Conservation (phyloP, 2,888 invertebrate species). For the Carpatolechia fugitivella region DNA sequence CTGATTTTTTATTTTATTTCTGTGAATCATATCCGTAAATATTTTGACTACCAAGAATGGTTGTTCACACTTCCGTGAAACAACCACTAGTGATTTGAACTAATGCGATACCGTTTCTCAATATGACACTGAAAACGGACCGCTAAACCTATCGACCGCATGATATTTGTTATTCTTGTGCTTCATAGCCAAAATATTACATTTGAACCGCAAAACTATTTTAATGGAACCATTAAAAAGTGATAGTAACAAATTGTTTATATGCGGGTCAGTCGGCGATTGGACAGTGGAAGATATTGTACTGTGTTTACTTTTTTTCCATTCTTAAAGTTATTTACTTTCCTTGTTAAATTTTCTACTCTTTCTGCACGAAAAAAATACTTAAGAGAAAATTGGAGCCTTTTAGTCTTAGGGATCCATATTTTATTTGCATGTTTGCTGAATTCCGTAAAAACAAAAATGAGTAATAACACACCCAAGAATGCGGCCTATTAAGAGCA, state of each 20-base stretch:
- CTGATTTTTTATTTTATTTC: slow-evolving; percentile 28
- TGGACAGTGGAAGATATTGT: slow-evolving; percentile 22
- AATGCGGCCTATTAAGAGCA: too few relatives aligned
- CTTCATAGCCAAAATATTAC: slow-evolving; percentile 60
- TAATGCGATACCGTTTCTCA: slow-evolving; percentile 56
- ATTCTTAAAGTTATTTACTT: too few relatives aligned
- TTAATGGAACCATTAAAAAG: slow-evolving; percentile 72
- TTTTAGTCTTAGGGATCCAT: too few relatives aligned
- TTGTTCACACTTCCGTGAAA: slow-evolving; percentile 25
- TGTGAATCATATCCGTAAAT: slow-evolving; percentile 23
- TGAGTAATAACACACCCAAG: too few relatives aligned
- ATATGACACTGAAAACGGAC: slow-evolving; percentile 38
- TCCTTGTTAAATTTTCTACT: too few relatives aligned
- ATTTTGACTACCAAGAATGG: slow-evolving; percentile 29
- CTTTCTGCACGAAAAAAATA: too few relatives aligned
- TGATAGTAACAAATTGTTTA: slow-evolving; percentile 72
- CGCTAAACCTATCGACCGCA: slow-evolving; percentile 54
- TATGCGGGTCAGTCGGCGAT: slow-evolving; percentile 37
- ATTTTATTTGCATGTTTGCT: too few relatives aligned
- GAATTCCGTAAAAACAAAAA: too few relatives aligned
- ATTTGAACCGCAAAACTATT: slow-evolving; percentile 64
- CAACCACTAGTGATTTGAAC: slow-evolving; percentile 42
- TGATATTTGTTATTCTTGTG: slow-evolving; percentile 57
- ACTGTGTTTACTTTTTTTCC: too few relatives aligned
- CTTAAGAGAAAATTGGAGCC: too few relatives aligned